A percentile compares a stretch with the other conserved stretches of the same genome.
These are phyloP conservation scores for Mastomys coucha DNA, from an alignment of 2,113 vertebrate genomes.

Conservation along the genomic window DNA sequence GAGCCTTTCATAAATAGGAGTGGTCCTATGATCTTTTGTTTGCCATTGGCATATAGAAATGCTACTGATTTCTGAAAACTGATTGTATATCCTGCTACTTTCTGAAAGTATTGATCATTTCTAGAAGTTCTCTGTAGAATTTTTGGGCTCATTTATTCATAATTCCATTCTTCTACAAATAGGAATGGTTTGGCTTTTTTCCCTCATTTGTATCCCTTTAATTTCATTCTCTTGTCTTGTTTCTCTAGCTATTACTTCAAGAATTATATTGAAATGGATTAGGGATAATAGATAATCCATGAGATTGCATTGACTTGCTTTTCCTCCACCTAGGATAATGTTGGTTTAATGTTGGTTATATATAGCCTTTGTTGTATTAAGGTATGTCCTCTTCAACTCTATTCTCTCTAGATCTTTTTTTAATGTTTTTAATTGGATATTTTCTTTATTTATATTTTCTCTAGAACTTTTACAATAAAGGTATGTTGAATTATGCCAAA, in stretches of 20 bases:
- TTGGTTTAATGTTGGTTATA: background rate
- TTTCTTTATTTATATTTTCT: no score
- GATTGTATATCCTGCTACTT: background rate
- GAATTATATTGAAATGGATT: background rate
- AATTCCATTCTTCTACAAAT: background rate
- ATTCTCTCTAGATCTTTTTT: background rate
- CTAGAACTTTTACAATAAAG: background rate
- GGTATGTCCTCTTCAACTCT: background rate
- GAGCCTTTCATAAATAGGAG: background rate
- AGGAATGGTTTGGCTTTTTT: background rate
- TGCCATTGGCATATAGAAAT: background rate
- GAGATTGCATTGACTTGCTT: background rate
- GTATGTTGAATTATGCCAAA: background rate
- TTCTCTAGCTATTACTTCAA: background rate
- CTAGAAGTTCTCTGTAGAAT: background rate
- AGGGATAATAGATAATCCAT: background rate
- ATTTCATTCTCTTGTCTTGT: background rate
- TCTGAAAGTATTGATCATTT: background rate
- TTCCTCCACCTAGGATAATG: background rate
- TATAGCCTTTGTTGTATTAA: no score
- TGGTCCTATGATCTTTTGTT: background rate
- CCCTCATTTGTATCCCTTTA: background rate
- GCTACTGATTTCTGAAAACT: background rate
- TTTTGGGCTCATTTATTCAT: background rate
- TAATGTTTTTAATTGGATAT: no score